A percentile compares a stretch with the other conserved stretches of the same genome.
Conservation (phyloP, 92 coral and sea anemone genomes). For the Epizoanthus scotinus region DNA sequence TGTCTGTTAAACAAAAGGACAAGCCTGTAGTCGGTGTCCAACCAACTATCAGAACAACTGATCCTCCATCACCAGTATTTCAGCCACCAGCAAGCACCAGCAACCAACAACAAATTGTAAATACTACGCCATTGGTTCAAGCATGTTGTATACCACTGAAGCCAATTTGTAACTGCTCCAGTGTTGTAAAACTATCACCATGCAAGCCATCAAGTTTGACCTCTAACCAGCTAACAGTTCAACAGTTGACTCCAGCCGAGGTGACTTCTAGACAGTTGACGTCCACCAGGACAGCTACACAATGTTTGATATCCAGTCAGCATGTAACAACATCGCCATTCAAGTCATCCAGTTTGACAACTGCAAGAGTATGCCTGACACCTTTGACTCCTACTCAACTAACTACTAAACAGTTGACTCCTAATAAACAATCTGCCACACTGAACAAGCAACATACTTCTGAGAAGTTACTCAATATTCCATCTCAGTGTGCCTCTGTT, state of each 20-base stretch:
- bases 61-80: not conserved
- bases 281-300: too few relatives aligned
- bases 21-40: not conserved
- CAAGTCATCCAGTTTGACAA: not conserved
- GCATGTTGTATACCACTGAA: not conserved
- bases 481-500: not conserved
- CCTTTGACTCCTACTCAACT: not conserved
- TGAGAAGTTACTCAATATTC: not conserved
- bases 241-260: too few relatives aligned
- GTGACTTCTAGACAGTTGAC: too few relatives aligned
- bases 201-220: not conserved
- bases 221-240: too few relatives aligned
- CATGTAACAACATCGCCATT: not conserved
- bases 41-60: not conserved
- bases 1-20: not conserved
- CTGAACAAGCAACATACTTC: not conserved
- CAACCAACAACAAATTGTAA: not conserved
- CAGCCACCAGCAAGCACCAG: not conserved
- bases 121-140: not conserved
- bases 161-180: too few relatives aligned
- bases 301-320: too few relatives aligned
- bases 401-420: not conserved
- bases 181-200: not conserved
- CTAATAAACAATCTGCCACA: not conserved
- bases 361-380: not conserved